phyloP scores from a whole-genome alignment of 1,140 invertebrate genomes.

The Limonius californicus region DNA sequence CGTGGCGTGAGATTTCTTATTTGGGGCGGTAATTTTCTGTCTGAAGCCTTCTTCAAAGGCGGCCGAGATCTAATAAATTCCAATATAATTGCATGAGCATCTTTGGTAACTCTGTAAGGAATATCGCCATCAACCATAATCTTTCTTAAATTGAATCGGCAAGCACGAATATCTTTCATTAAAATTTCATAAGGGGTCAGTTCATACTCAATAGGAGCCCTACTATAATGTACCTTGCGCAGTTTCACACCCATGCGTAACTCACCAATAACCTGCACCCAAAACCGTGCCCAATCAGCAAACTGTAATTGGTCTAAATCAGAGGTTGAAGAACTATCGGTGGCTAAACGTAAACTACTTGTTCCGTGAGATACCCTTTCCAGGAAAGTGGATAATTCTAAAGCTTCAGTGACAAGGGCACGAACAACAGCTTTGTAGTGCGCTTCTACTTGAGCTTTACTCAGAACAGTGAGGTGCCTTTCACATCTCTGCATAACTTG shows the following conservation, averaged over 20 bases:
- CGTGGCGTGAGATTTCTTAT: constrained; percentile 69
- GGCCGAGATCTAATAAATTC: constrained; percentile 95
- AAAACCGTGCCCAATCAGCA: constrained; percentile 85
- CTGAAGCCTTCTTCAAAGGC: constrained; percentile 88
- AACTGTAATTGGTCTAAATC: constrained; percentile 76
- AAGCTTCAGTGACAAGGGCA: constrained; percentile 83
- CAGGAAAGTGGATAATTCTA: constrained; percentile 86
- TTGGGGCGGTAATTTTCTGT: constrained; percentile 74
- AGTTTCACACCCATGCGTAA: constrained; percentile 78
- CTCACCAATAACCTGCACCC: constrained; percentile 70
- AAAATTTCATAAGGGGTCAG: constrained; percentile 96
- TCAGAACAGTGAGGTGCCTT: constrained; percentile 56
- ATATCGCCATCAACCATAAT: constrained; percentile 79
- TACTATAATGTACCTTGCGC: constrained; percentile 79
- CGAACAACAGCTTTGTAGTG: constrained; percentile 91
- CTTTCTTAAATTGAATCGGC: constrained; percentile 79
- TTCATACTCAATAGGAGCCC: constrained; percentile 80
- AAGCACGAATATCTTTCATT: constrained; percentile 91
- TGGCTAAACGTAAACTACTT: constrained; percentile 54
- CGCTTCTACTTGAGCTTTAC: constrained; percentile 57
- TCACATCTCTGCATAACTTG: constrained; percentile 54
- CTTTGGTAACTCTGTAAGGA: constrained; percentile 81
- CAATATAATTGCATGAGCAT: constrained; percentile 91
- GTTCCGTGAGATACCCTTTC: constrained; percentile 70
- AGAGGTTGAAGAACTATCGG: constrained; percentile 52